Evolutionary conservation across 2,888 invertebrate genomes (phyloP), one percentile per base, ranked within the genome.

Genomic region (Trisateles emortualis): DNA sequence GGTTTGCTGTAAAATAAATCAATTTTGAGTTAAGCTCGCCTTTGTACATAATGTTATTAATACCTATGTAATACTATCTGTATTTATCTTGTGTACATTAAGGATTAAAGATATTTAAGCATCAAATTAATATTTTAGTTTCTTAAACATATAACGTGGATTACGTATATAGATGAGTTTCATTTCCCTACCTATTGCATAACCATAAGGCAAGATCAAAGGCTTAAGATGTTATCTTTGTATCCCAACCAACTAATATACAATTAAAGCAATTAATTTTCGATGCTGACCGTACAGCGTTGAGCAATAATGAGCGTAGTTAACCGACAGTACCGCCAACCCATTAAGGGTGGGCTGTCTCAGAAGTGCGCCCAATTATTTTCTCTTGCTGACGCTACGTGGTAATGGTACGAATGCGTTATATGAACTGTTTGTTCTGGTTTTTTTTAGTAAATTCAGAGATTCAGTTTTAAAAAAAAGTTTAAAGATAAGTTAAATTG

Each of bases 301-400:
- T 44, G 35, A 32, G 62, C 41, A 52, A 67, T 74, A 76, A 74
- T 72, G 71, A 71, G 64, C 45, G 57, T 61, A 71, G 74, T 74
- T 74, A 74, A 73, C 64, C 52, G 58, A 43, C 52, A 38, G 60
- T 59, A 61, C 61, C 56, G 40, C 66, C 54, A 55, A 55, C 59
- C 61, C 60, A 73, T 71, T 73, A 73, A 59, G 64, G 72, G 74
- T 74, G 61, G 73, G 58, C 36, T 55, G 63, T 57, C 68, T 73
- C 62, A 71, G 68, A 70, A 73, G 68, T 72, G 66, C 47, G 59
- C 57, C 67, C 72, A 75, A 73, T 80, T 80, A 74, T 68, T 61
- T 71, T 54, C 45, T 40, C 19, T 44, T 46, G 47, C 46, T 52
- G 10, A 35, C 33, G 9, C 43, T 52, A 52, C 30, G 53, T 58